Base-by-base conservation (phyloP, 2,113 vertebrate species). In the Percina caprodes region DNA sequence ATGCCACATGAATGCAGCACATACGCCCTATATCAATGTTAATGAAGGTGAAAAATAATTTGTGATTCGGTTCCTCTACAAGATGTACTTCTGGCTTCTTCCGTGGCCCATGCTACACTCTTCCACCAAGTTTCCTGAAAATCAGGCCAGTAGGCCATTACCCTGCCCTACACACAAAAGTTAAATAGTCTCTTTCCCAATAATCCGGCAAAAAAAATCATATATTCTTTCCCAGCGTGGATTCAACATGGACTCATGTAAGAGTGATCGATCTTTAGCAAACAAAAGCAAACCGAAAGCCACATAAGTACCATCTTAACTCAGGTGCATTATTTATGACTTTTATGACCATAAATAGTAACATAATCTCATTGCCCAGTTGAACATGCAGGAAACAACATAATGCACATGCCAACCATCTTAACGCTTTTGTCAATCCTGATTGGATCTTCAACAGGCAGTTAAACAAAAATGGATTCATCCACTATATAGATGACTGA, bases 401-500 rank as follows among this genome's bases (percentile, higher is more conserved):
- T 63, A 18, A 55, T 58, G 45, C 67, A 68, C 5, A 0, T 73
- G 80, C 51, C 77, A 69, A 65, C 60, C 42, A 23, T 58, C 21
- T 63, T 11, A 54, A 65, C 26, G 23, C 54, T 51, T 35, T 60
- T 19, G 60, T 52, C 55, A 69, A 39, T 80, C 69, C 52, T 8
- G 79, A 69, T n/a, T 18, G 21, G 52, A 54, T 77, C 42, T 45
- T 66, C 35, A 48, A 39, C 71, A 72, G 51, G 35, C 54, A 54
- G 59, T 10, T 0, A 5, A 12, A 67, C 16, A 63, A 55, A 69
- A 72, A 63, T 18, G 11, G 23, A 61, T 75, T 23, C 48, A 14
- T 75, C 23, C 49, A 58, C 61, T 63, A 56, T 66, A 55, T 51
- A 59, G 74, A 5, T 72, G 74, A 82, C 42, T 79, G 86, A 69